Evolutionary conservation across 2,888 invertebrate species (phyloP), one percentile per base, ranked within the genome.

Genomic region (Barypeithes pellucidus): DNA sequence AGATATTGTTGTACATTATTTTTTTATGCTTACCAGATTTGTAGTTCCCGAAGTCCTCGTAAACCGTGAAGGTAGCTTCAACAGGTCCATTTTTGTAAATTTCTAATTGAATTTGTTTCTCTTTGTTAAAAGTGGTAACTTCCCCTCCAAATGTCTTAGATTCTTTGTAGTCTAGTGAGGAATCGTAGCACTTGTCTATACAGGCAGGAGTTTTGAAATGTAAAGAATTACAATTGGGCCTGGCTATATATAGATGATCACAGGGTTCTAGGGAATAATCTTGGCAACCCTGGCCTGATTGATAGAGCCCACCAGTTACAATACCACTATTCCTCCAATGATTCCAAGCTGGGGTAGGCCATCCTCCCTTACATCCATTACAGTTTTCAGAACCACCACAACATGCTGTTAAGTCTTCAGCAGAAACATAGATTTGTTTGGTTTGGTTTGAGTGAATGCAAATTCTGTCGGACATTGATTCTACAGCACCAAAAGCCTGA

Each of bases 391-490:
- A 5, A n/a, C 60, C 60, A 41, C 16, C 47, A 80, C 95, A 95
- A 82, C 95, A 96, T 20, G 93, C 89, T 7, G 94, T 87, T 63
- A 96, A 88, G 85, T 96, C 93, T 82, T 95, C 94, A 29, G 95
- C 91, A 1, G 95, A 95, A 80, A 94, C 90, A 80, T 92, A 92
- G 80, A 92, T 90, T 83, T 93, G 89, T 20, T 88, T 83, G 16
- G 89, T 88, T 43, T 90, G 94, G 54, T 91, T 89, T 0, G 93
- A 93, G 81, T 92, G 91, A 78, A 94, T 94, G 85, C 96, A 96
- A 39, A 91, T 89, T 62, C 96, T 89, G 86, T 96, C 96, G 4
- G 94, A 93, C 92, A 95, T 95, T 2, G 95, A 94, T 84, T 94
- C 94, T 0, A 93, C 95, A 12, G 95, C 94, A 47, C 93, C 95